Percentiles rank a stretch among this genome's conserved stretches.
These are phyloP conservation scores for Stegastes partitus DNA, from an alignment of 2,113 vertebrate species.

Conservation along the genomic window DNA sequence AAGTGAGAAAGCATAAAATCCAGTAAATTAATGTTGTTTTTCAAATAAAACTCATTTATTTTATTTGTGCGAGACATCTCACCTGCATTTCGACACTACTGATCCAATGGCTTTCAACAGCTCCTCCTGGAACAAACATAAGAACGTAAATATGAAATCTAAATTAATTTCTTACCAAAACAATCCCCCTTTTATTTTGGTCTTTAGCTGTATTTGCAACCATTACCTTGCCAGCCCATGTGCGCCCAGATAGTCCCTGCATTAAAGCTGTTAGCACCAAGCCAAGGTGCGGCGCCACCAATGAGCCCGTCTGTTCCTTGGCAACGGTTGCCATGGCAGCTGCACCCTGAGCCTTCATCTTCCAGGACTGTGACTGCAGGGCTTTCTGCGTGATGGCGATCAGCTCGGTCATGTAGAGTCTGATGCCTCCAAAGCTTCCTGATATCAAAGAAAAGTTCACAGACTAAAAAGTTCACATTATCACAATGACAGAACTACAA, in stretches of 20 bases:
- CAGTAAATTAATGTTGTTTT: neutral
- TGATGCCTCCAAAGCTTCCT: slow-evolving; percentile 96
- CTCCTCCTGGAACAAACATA: slow-evolving; percentile 88
- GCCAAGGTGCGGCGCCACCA: slow-evolving; percentile 93
- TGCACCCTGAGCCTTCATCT: slow-evolving; percentile 99
- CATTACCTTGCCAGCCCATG: slow-evolving; percentile 96
- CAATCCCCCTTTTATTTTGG: neutral
- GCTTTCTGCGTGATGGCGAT: slow-evolving; percentile 95
- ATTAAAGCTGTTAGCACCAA: slow-evolving; percentile 91
- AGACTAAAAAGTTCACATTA: too few relatives aligned
- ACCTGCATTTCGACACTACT: slow-evolving; percentile 93
- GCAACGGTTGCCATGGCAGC: slow-evolving; percentile 96
- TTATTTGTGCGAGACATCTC: slow-evolving; percentile 15
- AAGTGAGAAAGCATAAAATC: neutral
- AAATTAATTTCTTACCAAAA: neutral
- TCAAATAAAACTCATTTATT: neutral
- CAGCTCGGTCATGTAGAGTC: slow-evolving; percentile 95
- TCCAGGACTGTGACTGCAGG: slow-evolving; percentile 97
- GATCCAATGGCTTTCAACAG: slow-evolving; percentile 94
- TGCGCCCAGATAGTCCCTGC: slow-evolving; percentile 93
- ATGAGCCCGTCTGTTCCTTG: slow-evolving; percentile 91
- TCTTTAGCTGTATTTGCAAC: neutral
- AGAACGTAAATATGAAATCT: neutral
- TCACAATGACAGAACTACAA: neutral
- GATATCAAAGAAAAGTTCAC: neutral